Evolutionary conservation across 1,140 invertebrate genomes (phyloP).

Genomic region (Drosophila truncata): DNA sequence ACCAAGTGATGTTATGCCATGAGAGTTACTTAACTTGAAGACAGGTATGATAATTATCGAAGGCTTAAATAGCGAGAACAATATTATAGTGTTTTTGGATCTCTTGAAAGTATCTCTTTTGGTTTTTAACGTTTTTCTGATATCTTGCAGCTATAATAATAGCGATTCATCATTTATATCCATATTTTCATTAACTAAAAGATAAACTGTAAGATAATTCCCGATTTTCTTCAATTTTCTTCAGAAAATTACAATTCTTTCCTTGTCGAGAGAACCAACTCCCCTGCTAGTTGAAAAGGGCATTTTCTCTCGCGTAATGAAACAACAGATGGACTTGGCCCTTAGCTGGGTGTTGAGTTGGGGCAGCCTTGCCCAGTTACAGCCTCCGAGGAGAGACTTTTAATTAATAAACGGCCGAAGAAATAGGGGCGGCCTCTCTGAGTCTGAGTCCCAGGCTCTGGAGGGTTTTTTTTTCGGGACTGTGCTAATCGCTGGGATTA

Average conservation of each 20-base stretch:
- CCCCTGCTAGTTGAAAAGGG: not conserved
- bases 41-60: no score
- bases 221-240: no score
- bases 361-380: conserved; percentile 49
- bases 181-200: not conserved
- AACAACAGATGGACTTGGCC: conserved; percentile 48
- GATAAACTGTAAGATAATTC: not conserved
- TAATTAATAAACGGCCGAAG: conserved; percentile 72
- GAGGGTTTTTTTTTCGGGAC: conserved; percentile 19
- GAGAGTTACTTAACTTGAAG: no score
- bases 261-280: not conserved
- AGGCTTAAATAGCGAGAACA: not conserved
- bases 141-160: no score
- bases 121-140: no score
- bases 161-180: not conserved
- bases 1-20: not conserved
- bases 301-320: conserved; percentile 11
- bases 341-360: conserved; percentile 47
- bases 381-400: conserved; percentile 62
- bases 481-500: conserved; percentile 78
- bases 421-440: conserved; percentile 32
- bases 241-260: not conserved
- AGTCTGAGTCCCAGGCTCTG: conserved; percentile 7
- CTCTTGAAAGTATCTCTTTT: not conserved
- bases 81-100: not conserved